These are phyloP conservation scores for Saccopteryx leptura DNA, from an alignment of 2,113 vertebrate genomes.

Conservation along the genomic window DNA sequence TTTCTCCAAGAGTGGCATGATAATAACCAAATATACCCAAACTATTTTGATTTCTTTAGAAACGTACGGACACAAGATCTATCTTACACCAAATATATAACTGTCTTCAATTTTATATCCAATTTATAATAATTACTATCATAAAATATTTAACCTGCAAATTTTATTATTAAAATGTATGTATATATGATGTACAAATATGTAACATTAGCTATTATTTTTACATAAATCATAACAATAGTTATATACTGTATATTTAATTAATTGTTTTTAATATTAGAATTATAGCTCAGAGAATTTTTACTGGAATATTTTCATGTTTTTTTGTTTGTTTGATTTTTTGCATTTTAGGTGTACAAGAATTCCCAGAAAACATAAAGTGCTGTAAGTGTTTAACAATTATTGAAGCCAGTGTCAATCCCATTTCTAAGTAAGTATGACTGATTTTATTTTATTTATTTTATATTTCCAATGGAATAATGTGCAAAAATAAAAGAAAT, in stretches of 20 bases:
- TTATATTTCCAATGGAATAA: constrained; percentile 50
- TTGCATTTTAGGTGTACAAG: constrained; percentile 95
- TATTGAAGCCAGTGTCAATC: constrained; percentile 99
- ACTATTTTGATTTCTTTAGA: constrained; percentile 4
- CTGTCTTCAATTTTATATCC: neutral
- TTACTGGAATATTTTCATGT: neutral
- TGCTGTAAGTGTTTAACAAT: constrained; percentile 99
- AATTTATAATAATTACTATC: neutral
- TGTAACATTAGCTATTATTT: neutral
- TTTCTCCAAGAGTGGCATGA: neutral
- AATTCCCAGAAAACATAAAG: constrained; percentile 99
- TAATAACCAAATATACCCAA: neutral
- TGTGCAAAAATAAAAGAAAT: neutral
- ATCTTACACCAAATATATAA: neutral
- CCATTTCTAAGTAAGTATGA: constrained; percentile 98
- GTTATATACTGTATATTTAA: neutral
- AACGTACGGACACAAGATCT: neutral
- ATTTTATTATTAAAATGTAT: constrained; percentile 29
- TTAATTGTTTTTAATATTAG: constrained; percentile 43
- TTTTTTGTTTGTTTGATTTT: neutral
- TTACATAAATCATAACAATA: constrained; percentile 7
- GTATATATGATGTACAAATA: neutral
- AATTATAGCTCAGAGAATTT: neutral
- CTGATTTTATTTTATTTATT: constrained; percentile 50
- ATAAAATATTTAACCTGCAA: constrained; percentile 41